phyloP scores from a whole-genome alignment of 2,113 vertebrate genomes.

The Neogobius melanostomus region DNA sequence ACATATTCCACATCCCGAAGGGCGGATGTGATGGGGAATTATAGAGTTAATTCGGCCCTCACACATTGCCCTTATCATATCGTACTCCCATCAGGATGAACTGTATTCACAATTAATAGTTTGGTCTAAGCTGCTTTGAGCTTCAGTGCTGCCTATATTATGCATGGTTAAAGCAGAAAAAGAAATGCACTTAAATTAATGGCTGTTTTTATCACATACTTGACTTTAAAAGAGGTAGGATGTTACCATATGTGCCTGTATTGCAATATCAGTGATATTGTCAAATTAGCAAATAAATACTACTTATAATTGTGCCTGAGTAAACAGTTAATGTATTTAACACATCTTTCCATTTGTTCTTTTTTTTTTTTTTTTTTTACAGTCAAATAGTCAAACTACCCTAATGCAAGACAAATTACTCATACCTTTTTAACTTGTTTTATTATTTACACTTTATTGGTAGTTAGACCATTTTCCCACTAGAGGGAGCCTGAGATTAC shows the following conservation, averaged over 20 bases:
- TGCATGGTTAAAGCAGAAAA: not conserved
- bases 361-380: too few relatives aligned
- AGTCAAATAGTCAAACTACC: too few relatives aligned
- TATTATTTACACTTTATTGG: not conserved
- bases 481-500: slow-evolving; percentile 51
- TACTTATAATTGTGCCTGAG: not conserved
- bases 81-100: too few relatives aligned
- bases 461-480: slow-evolving; percentile 22
- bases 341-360: too few relatives aligned
- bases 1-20: not conserved
- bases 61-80: too few relatives aligned
- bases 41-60: too few relatives aligned
- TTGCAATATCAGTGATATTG: slow-evolving; percentile 12
- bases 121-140: not conserved
- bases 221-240: not conserved
- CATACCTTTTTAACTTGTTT: too few relatives aligned
- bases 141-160: not conserved
- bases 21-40: too few relatives aligned
- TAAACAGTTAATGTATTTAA: not conserved
- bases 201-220: not conserved
- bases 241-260: slow-evolving; percentile 39
- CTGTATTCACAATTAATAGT: not conserved
- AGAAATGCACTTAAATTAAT: not conserved
- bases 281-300: not conserved
- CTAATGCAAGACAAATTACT: too few relatives aligned